Evolutionary conservation across 2,113 vertebrate species (phyloP).

Genomic region (human (Homo sapiens)): DNA sequence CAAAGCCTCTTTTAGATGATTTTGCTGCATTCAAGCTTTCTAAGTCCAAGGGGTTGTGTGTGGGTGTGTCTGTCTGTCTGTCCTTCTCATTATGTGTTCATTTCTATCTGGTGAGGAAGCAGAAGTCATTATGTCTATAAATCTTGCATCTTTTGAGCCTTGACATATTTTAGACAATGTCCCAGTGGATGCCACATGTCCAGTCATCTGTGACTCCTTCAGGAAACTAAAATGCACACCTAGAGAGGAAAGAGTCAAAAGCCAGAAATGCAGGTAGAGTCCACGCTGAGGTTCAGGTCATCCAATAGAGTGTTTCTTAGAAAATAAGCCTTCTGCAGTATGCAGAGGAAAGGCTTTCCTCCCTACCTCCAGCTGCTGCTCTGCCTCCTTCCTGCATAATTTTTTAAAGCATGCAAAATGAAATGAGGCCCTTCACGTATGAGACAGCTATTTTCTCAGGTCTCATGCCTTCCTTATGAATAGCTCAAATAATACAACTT

Average conservation of each 20-base stretch:
- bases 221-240: background rate
- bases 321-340: background rate
- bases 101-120: background rate
- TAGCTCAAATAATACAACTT: slow-evolving; percentile 2
- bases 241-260: background rate
- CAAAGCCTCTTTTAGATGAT: background rate
- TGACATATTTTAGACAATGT: background rate
- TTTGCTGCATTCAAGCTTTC: background rate
- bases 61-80: background rate
- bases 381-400: background rate
- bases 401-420: background rate
- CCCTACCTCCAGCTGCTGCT: background rate
- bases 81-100: background rate
- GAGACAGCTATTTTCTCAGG: background rate
- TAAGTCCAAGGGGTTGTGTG: background rate
- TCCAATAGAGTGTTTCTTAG: background rate
- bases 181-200: background rate
- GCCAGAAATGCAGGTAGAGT: background rate
- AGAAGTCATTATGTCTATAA: background rate
- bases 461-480: background rate
- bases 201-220: background rate
- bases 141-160: background rate
- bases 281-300: background rate
- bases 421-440: background rate
- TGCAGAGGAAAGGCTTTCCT: too few species aligned